Evolutionary conservation across 2,888 invertebrate genomes (phyloP).

Genomic region (Aproaerema taeniolella): DNA sequence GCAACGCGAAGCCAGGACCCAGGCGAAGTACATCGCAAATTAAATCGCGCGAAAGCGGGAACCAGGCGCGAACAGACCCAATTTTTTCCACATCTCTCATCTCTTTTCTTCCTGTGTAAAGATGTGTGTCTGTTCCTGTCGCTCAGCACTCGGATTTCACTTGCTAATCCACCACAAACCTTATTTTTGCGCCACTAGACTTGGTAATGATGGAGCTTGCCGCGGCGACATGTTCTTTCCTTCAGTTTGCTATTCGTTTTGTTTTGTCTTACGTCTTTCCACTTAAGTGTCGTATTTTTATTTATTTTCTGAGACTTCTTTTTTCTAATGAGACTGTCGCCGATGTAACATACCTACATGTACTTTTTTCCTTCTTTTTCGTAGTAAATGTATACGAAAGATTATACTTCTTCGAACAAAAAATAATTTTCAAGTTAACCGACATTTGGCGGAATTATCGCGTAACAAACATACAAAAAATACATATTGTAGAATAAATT

Average conservation of each 20-base stretch:
- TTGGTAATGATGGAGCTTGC: constrained; percentile 13
- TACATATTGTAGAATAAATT: too few relatives aligned
- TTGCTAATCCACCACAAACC: constrained; percentile 14
- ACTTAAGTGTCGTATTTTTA: neutral
- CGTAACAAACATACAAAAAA: too few relatives aligned
- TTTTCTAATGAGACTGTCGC: too few relatives aligned
- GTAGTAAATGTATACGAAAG: too few relatives aligned
- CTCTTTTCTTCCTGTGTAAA: neutral
- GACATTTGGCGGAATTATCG: too few relatives aligned
- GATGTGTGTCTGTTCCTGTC: too few relatives aligned
- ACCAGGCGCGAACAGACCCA: too few relatives aligned
- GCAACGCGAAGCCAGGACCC: neutral
- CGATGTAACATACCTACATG: too few relatives aligned
- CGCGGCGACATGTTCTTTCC: neutral
- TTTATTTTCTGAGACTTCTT: neutral
- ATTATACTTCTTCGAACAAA: too few relatives aligned
- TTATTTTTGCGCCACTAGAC: constrained; percentile 16
- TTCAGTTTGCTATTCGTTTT: neutral
- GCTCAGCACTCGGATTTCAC: constrained; percentile 14
- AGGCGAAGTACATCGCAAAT: constrained; percentile 5
- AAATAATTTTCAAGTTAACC: too few relatives aligned
- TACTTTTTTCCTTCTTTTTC: too few relatives aligned
- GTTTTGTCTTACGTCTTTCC: neutral
- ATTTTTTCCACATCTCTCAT: neutral
- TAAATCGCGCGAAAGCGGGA: constrained; percentile 2